A percentile compares a stretch with the other conserved stretches of the same genome.
Conservation (phyloP, 2,113 vertebrate genomes). For the Channa argus region DNA sequence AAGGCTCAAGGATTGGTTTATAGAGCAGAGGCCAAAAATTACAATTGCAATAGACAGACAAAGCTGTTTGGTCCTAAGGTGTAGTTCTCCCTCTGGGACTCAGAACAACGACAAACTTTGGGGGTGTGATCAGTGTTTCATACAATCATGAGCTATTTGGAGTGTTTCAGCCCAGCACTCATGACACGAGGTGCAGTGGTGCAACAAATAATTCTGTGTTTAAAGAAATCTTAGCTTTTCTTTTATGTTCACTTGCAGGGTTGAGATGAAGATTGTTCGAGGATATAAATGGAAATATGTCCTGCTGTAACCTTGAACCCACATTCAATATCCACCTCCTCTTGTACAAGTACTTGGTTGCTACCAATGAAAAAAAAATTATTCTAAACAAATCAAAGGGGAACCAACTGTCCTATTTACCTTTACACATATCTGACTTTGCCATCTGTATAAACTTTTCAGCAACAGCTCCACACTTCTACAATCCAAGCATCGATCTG, state of each 20-base stretch:
- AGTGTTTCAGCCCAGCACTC: not conserved
- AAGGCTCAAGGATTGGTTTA: not conserved
- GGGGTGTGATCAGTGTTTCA: too few species aligned
- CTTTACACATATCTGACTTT: not conserved
- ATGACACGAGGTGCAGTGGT: not conserved
- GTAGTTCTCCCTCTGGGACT: too few species aligned
- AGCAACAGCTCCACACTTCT: not conserved
- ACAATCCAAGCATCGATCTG: not conserved
- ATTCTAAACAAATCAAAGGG: not conserved
- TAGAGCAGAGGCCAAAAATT: not conserved
- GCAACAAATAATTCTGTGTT: not conserved
- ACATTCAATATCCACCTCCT: too few species aligned
- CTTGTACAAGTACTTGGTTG: too few species aligned
- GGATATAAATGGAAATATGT: too few species aligned
- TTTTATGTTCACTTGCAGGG: not conserved
- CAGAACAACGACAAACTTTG: too few species aligned
- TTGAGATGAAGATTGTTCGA: not conserved
- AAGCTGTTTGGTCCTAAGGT: not conserved
- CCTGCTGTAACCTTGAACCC: too few species aligned
- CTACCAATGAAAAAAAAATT: not conserved
- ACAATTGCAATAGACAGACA: not conserved
- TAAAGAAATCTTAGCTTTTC: not conserved
- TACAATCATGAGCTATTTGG: not conserved
- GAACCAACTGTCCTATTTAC: not conserved
- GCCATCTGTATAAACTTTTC: constrained; percentile 8